These are phyloP conservation scores for Myripristis murdjan DNA, from an alignment of 2,797 vertebrate species.

Conservation along the genomic window DNA sequence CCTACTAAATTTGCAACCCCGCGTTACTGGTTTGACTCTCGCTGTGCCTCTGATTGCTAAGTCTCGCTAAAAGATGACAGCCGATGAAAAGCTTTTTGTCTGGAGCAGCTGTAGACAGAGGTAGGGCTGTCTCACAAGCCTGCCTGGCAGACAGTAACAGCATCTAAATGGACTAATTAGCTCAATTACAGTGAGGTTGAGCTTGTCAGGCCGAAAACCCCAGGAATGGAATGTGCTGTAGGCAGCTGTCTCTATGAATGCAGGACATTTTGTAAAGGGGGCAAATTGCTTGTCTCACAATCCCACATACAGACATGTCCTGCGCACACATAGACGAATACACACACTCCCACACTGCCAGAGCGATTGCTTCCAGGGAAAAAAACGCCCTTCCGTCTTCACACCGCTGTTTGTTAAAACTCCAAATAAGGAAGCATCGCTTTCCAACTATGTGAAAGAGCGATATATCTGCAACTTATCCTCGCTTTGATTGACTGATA, in stretches of 20 bases:
- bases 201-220: slow-evolving; percentile 76
- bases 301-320: slow-evolving; percentile 50
- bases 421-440: slow-evolving; percentile 55
- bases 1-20: slow-evolving; percentile 61
- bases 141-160: slow-evolving; percentile 76
- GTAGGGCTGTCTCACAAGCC: slow-evolving; percentile 74
- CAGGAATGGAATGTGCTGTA: slow-evolving; percentile 81
- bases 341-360: slow-evolving; percentile 14
- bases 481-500: slow-evolving; percentile 39
- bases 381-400: slow-evolving; percentile 20
- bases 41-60: slow-evolving; percentile 51
- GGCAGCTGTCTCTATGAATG: slow-evolving; percentile 76
- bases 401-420: slow-evolving; percentile 30
- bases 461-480: slow-evolving; percentile 27
- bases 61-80: slow-evolving; percentile 69
- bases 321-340: background rate
- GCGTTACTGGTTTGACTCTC: slow-evolving; percentile 69
- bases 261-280: slow-evolving; percentile 72
- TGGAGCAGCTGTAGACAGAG: slow-evolving; percentile 75
- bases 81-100: slow-evolving; percentile 83
- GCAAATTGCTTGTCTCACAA: slow-evolving; percentile 69
- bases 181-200: slow-evolving; percentile 81
- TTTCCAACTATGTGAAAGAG: slow-evolving; percentile 46
- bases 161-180: slow-evolving; percentile 85
- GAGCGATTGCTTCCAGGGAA: slow-evolving; percentile 35